These are phyloP conservation scores for Cisticola juncidis DNA, from an alignment of 2,113 vertebrate genomes.

Conservation along the genomic window DNA sequence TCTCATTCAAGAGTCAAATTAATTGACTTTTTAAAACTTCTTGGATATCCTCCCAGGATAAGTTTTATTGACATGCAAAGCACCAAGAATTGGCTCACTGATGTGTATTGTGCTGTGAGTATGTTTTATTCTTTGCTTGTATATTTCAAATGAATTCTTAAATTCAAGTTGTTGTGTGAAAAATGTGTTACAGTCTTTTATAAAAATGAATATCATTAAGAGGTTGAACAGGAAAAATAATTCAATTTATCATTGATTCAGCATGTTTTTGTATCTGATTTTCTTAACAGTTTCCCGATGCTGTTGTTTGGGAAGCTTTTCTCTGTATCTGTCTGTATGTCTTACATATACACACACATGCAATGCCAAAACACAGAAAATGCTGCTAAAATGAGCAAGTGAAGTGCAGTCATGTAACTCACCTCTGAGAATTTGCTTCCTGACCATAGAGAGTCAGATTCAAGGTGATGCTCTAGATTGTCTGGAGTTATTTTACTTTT, in stretches of 20 bases:
- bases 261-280: background rate
- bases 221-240: background rate
- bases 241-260: background rate
- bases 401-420: background rate
- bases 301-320: background rate
- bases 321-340: background rate
- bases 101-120: background rate
- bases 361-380: background rate
- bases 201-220: background rate
- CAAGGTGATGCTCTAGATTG: background rate
- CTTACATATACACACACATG: background rate
- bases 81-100: background rate
- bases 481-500: background rate
- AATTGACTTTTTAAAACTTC: background rate
- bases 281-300: background rate
- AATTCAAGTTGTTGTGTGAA: background rate
- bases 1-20: background rate
- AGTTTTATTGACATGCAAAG: background rate
- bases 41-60: background rate
- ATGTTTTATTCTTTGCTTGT: background rate
- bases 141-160: background rate
- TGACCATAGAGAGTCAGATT: background rate
- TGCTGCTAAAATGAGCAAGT: background rate
- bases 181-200: background rate
- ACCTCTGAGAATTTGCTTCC: background rate